Conservation (phyloP, 2,888 invertebrate species). For the Ferdinandea cuprea region DNA sequence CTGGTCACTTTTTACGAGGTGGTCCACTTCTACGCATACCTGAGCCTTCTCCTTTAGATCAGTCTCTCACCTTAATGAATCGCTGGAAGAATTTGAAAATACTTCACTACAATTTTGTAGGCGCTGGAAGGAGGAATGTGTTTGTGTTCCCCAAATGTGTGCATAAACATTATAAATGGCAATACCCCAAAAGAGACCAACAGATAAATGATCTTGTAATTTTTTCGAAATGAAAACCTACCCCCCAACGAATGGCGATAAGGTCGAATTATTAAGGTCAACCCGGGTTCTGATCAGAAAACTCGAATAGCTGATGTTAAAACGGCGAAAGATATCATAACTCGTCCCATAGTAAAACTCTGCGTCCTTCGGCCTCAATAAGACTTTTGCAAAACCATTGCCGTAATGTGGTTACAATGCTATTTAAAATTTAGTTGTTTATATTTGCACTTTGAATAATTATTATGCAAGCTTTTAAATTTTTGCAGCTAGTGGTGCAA, state of each 20-base stretch:
- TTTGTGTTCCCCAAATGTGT: too few relatives aligned
- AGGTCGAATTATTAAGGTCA: not conserved
- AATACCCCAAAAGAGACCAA: slow-evolving; percentile 33
- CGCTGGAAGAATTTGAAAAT: too few relatives aligned
- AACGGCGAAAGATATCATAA: not conserved
- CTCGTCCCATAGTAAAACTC: not conserved
- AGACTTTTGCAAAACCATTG: too few relatives aligned
- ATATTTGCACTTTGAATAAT: too few relatives aligned
- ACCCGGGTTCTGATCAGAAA: not conserved
- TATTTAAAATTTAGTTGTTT: too few relatives aligned
- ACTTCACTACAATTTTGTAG: slow-evolving; percentile 12
- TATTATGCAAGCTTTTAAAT: too few relatives aligned
- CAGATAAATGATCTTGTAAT: slow-evolving; percentile 17
- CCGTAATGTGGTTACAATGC: too few relatives aligned
- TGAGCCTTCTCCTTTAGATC: not conserved
- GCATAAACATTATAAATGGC: slow-evolving; percentile 45
- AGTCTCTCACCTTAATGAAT: too few relatives aligned
- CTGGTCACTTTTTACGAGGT: too few relatives aligned
- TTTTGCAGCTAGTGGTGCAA: too few relatives aligned
- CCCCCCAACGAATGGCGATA: not conserved
- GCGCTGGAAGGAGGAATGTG: not conserved
- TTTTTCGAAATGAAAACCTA: not conserved
- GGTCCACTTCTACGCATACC: not conserved
- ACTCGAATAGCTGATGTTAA: too few relatives aligned
- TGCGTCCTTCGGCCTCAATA: not conserved